A percentile compares a stretch with the other conserved stretches of the same genome.
These are phyloP conservation scores for Hyposmocoma kahamanoa DNA, from an alignment of 1,140 invertebrate species.

Conservation along the genomic window DNA sequence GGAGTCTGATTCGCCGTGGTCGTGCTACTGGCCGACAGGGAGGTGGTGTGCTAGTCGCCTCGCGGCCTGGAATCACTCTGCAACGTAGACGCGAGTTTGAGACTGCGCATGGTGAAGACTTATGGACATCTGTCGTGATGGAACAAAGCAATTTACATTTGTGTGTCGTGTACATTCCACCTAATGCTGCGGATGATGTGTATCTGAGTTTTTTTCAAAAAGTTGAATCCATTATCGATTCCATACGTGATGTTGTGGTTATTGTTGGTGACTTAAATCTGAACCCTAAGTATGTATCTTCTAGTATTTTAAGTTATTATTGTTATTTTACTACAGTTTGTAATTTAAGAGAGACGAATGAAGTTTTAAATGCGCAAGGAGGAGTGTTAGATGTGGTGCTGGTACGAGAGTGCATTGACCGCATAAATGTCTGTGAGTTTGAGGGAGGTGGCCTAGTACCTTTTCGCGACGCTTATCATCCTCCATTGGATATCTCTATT, in stretches of 20 bases:
- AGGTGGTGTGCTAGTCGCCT: too few species aligned
- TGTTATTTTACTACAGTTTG: constrained; percentile 1
- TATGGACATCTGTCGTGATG: background rate
- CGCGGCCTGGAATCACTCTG: too few species aligned
- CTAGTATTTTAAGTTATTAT: background rate
- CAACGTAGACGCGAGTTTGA: too few species aligned
- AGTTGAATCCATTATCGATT: background rate
- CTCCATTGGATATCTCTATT: background rate
- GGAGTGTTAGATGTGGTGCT: constrained; percentile 4
- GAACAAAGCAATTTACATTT: background rate
- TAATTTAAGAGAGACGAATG: constrained; percentile 5
- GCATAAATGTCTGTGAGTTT: background rate
- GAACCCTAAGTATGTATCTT: background rate
- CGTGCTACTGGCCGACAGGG: too few species aligned
- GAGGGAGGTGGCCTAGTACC: background rate
- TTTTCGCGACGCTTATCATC: background rate
- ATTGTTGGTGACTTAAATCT: constrained; percentile 7
- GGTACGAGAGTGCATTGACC: background rate
- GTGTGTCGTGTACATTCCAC: background rate
- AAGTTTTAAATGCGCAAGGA: background rate
- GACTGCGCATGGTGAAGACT: background rate
- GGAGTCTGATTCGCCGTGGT: too few species aligned
- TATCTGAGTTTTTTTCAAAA: background rate
- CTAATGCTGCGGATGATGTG: background rate
- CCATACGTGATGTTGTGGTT: background rate